These are phyloP conservation scores for Coremacera marginata DNA, from an alignment of 2,888 invertebrate genomes.

Conservation along the genomic window DNA sequence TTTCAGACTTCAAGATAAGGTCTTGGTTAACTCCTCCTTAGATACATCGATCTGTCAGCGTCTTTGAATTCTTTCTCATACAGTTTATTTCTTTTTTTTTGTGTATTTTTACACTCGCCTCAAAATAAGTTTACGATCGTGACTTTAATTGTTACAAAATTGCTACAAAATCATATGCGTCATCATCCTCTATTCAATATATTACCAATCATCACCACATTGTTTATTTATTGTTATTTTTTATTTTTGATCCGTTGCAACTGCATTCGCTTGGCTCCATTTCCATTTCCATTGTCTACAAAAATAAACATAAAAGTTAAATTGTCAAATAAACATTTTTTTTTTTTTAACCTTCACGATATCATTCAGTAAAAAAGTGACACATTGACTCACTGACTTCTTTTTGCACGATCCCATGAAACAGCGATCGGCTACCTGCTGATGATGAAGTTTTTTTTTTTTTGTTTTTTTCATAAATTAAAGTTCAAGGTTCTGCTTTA, in stretches of 20 bases:
- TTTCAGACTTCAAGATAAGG: too few relatives aligned
- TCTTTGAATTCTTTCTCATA: too few relatives aligned
- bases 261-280: not conserved
- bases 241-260: slow-evolving; percentile 30
- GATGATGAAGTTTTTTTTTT: not conserved
- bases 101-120: too few relatives aligned
- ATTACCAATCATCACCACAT: too few relatives aligned
- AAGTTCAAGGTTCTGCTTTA: not conserved
- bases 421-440: not conserved
- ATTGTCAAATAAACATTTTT: not conserved
- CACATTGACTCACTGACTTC: slow-evolving; percentile 23
- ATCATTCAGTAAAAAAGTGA: not conserved
- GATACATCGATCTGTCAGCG: too few relatives aligned
- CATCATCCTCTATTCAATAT: too few relatives aligned
- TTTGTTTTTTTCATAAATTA: not conserved
- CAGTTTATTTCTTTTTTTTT: too few relatives aligned
- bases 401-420: not conserved
- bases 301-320: slow-evolving; percentile 41
- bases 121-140: not conserved
- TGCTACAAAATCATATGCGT: not conserved
- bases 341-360: not conserved
- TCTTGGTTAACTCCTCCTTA: too few relatives aligned
- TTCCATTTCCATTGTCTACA: slow-evolving; percentile 50
- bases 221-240: not conserved
- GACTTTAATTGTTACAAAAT: slow-evolving; percentile 4